Base-by-base conservation (phyloP, 2,888 invertebrate species). In the Apoda limacodes region DNA sequence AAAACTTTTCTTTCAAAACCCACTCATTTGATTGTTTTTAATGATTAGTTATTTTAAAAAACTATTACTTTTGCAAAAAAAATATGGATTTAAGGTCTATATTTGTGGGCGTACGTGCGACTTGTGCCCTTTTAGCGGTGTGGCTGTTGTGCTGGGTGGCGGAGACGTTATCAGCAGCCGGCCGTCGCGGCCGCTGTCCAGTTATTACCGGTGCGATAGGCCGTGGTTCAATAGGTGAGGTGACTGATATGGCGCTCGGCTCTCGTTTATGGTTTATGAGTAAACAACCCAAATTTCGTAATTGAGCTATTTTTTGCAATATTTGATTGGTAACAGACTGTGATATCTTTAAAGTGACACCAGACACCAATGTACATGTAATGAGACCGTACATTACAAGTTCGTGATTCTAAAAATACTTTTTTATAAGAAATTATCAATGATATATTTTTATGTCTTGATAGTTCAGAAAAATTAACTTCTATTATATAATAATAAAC, bases 171-270 rank as follows among this genome's bases (percentile, higher is more conserved):
- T 78, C 78, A 55, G 53, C 37, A 78, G 74, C 80, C 65, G 78
- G 75, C 60, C 62, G 67, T 52, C 57, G 68, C 78, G 74, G 78
- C 71, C 60, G 62, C 43, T 46, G 72, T 69, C 84, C 70, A 66
- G 85, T 82, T 80, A 74, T 69, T 76, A 81, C 85, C 74, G 58
- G 84, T 70, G 60, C 42, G 60, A 61, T 66, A 71, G 82, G 74
- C 82, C 76, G 69, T 66, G 75, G 84, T 82, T 84, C 84, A 83
- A 78, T 71, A 82, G 83, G 84, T 83, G 80, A 82, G 83, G 84
- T 83, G 80, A 71, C 64, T 68, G 78, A 81, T 80, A 78, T 49
- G 52, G 48, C 46, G 44, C 49, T 59, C n/a, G n/a, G n/a, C n/a
- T n/a, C n/a, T n/a, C n/a, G n/a, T n/a, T n/a, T n/a, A n/a, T n/a